A percentile compares a stretch with the other conserved stretches of the same genome.
Evolutionary conservation across 2,113 vertebrate species (phyloP).

Genomic region (Carassius gibelio): DNA sequence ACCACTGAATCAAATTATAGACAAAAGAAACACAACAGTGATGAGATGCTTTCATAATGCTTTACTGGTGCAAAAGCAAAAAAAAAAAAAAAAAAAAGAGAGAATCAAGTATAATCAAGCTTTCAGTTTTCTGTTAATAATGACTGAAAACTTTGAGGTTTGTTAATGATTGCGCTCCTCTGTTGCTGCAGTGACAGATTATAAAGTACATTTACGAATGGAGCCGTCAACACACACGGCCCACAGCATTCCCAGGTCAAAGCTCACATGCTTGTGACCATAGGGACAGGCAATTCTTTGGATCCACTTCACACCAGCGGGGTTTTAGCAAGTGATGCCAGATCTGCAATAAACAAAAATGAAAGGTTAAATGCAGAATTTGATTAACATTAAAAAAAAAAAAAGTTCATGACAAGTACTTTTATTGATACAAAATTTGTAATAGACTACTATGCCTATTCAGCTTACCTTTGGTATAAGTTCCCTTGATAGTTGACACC

Average conservation of each 20-base stretch:
- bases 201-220: neutral
- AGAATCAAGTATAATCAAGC: neutral
- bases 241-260: constrained; percentile 16
- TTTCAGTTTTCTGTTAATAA: neutral
- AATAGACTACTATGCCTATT: fast-evolving
- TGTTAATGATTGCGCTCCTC: neutral
- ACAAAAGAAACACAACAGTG: neutral
- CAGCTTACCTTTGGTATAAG: constrained; percentile 50
- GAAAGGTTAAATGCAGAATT: neutral
- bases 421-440: too few species aligned
- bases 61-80: neutral
- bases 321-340: too few species aligned
- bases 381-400: too few species aligned
- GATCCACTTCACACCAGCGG: too few species aligned
- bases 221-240: neutral
- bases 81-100: neutral
- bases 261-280: too few species aligned
- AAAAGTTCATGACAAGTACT: too few species aligned
- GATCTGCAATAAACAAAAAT: neutral
- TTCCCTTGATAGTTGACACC: fast-evolving
- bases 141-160: neutral
- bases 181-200: neutral
- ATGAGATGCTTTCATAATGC: neutral
- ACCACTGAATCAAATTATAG: neutral
- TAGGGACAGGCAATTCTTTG: too few species aligned